Conservation (phyloP, 2,113 vertebrate species). For the Rhinoderma darwinii region DNA sequence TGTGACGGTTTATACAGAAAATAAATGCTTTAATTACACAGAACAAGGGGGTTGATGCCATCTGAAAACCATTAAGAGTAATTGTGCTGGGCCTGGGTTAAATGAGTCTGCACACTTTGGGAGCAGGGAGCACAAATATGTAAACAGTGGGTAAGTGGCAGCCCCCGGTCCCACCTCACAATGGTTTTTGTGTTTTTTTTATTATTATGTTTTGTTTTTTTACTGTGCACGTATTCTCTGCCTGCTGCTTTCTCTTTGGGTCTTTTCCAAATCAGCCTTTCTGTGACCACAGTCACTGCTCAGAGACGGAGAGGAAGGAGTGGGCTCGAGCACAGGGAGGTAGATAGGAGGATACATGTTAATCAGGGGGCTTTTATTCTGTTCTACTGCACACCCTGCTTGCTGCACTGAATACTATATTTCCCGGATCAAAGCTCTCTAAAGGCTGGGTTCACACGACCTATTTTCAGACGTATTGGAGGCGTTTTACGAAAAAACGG, state of each 20-base stretch:
- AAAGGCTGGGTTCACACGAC: too few species aligned
- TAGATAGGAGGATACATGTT: slow-evolving; percentile 9
- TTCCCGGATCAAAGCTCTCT: background rate
- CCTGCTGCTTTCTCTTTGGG: slow-evolving; percentile 48
- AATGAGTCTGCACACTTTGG: slow-evolving; percentile 30
- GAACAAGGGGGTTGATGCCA: slow-evolving; percentile 11
- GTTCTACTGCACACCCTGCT: background rate
- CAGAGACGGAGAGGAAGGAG: slow-evolving; percentile 34
- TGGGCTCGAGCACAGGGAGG: slow-evolving; percentile 43
- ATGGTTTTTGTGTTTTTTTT: background rate
- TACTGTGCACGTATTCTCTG: slow-evolving; percentile 10
- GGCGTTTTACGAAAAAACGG: too few species aligned
- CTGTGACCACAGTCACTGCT: slow-evolving; percentile 29
- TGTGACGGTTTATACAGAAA: slow-evolving; percentile 15
- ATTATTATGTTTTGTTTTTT: background rate
- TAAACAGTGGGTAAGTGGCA: slow-evolving; percentile 48
- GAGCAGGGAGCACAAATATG: slow-evolving; percentile 25
- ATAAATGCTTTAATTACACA: slow-evolving; percentile 43
- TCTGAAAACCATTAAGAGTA: slow-evolving; percentile 51
- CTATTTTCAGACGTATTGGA: too few species aligned
- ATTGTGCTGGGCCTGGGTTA: slow-evolving; percentile 38
- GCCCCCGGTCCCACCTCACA: slow-evolving; percentile 11
- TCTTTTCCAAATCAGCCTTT: slow-evolving; percentile 43
- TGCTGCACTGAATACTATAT: background rate
- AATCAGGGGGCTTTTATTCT: slow-evolving; percentile 42